Evolutionary conservation across 2,797 vertebrate species (phyloP).

Genomic region (Falco naumanni): DNA sequence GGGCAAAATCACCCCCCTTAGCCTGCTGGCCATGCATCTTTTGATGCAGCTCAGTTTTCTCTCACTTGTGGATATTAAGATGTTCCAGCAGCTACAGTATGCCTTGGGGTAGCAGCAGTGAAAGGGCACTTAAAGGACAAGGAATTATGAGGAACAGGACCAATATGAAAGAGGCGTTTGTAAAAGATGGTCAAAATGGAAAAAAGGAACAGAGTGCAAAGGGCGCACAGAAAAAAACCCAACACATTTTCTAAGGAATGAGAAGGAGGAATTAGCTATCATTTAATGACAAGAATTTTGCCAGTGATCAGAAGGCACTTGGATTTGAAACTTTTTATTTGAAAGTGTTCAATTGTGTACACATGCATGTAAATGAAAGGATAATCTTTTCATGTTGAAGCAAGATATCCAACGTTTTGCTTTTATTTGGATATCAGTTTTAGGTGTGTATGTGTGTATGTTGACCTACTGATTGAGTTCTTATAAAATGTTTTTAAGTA

Average conservation of each 20-base stretch:
- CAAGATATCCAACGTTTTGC: neutral
- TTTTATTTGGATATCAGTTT: neutral
- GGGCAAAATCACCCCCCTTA: neutral
- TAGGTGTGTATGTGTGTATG: neutral
- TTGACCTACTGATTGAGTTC: neutral
- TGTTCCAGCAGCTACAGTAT: neutral
- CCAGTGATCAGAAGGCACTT: neutral
- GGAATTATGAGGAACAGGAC: neutral
- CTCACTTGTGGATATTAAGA: neutral
- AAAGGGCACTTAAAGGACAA: neutral
- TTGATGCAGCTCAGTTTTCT: neutral
- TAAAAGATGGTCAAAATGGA: neutral
- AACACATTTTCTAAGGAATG: neutral
- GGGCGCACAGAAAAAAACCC: neutral
- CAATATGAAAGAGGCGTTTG: neutral
- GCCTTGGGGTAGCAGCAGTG: neutral
- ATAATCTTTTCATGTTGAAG: neutral
- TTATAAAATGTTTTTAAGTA: slow-evolving; percentile 13
- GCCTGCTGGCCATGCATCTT: neutral
- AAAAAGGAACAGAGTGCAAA: neutral
- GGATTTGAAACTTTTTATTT: neutral
- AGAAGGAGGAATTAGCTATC: neutral
- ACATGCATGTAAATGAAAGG: neutral
- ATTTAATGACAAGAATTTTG: neutral
- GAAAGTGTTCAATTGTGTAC: neutral